Evolutionary conservation across 2,113 vertebrate genomes (phyloP), one percentile per base, ranked within the genome.

Genomic region (Corythoichthys intestinalis): DNA sequence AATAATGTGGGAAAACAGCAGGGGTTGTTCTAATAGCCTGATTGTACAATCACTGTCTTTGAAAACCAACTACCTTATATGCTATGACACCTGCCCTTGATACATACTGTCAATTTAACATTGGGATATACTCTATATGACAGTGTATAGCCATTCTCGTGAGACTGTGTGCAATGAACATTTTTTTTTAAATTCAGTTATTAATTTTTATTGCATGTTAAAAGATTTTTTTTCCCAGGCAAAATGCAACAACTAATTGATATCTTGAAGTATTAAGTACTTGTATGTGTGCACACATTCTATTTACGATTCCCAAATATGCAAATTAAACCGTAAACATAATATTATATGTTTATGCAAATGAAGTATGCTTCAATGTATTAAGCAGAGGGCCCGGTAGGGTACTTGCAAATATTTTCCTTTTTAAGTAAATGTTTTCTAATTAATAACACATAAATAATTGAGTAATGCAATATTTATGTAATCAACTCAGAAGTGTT

Each of bases 381-480:
- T 79, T 74, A 69, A 65, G 74, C 54, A 58, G 80, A 69, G 56
- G 39, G 72, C 68, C 59, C 50, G 59, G 67, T 35, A 78, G 52
- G 83, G 70, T 77, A 61, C 58, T 65, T 64, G 65, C 79, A 86
- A 78, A 75, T 81, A 77, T 79, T 86, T 82, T 78, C 57, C 66
- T 85, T 82, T 80, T 75, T 57, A 71, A 79, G 68, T 75, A 72
- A 67, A 65, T 65, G 47, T 79, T 77, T 76, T 77, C 71, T 66
- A 76, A 84, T 85, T 75, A 77, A 82, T 77, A 76, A 82, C 64
- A 67, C 60, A 71, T 80, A 76, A 76, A 83, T 85, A 71, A 77
- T 80, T 83, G 54, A 86, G 58, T 56, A 75, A 84, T 74, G 65
- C 72, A 68, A 78, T 84, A 80, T 83, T 80, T 85, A 73, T 76